Base-by-base conservation (phyloP, 2,113 vertebrate genomes). In the Cyrtonyx montezumae region DNA sequence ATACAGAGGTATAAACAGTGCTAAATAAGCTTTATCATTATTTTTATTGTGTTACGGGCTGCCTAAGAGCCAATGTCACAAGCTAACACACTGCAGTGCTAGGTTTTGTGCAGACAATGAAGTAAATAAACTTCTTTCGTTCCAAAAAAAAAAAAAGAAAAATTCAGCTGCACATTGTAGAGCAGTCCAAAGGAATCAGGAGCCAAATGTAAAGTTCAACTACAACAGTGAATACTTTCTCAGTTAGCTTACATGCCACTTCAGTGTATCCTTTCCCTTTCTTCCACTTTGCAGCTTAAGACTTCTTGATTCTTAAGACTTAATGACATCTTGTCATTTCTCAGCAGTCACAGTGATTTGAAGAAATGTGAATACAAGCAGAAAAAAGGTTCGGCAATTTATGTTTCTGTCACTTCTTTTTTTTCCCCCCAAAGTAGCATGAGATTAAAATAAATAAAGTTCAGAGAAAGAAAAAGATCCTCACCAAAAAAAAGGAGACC, bases 281-380 rank as follows among this genome's bases (percentile, higher is more conserved):
- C 58, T 58, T 84, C 58, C 73, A 12, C 22, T 69, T 79, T 91
- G 73, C 63, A 77, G n/a, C 59, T 79, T 89, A 53, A n/a, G 40
- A 79, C 59, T 61, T n/a, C n/a, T n/a, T n/a, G n/a, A n/a, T n/a
- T n/a, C n/a, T n/a, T n/a, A n/a, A n/a, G n/a, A n/a, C n/a, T n/a
- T n/a, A n/a, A n/a, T n/a, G n/a, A 6, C 12, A 86, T 34, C 77
- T 53, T 53, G 26, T 78, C 36, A 59, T 83, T 81, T 92, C 58
- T 58, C 15, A 69, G 40, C 34, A 51, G 32, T 62, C 63, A 58
- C 15, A 23, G 2, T 62, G n/a, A 89, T 69, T n/a, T 62, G 12
- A 92, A 67, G 13, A 92, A 87, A 91, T 42, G 13, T 62, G 75
- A 94, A 92, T 32, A 58, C 19, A 70, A 84, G 79, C n/a, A 87